Evolutionary conservation across 2,113 vertebrate genomes (phyloP).

Genomic region (Corynorhinus townsendii): DNA sequence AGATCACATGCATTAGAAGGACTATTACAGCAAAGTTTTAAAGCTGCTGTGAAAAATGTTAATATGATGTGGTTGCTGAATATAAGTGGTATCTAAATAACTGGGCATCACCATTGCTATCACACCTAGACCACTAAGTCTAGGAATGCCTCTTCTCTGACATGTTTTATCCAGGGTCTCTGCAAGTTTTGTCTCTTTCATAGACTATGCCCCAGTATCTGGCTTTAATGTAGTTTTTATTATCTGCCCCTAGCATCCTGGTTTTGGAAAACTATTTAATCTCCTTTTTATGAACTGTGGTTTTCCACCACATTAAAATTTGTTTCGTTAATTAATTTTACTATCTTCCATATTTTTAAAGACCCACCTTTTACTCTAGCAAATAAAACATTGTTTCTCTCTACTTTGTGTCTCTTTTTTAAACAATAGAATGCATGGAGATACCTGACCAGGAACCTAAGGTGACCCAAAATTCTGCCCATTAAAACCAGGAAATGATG

Average conservation of each 20-base stretch:
- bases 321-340: not conserved
- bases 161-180: too few relatives aligned
- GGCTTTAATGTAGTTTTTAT: not conserved
- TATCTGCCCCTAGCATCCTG: not conserved
- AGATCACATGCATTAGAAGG: not conserved
- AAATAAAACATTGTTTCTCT: not conserved
- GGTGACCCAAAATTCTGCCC: not conserved
- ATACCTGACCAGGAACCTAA: not conserved
- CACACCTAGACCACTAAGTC: not conserved
- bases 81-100: not conserved
- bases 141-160: not conserved
- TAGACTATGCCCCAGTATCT: fast-evolving
- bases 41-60: not conserved
- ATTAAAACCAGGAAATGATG: not conserved
- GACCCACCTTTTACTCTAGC: not conserved
- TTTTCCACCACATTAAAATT: not conserved
- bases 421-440: not conserved
- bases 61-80: not conserved
- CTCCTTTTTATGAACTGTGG: not conserved
- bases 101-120: not conserved
- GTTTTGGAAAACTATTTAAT: not conserved
- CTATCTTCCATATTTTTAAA: not conserved
- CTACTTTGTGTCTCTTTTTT: not conserved
- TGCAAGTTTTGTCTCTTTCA: not conserved
- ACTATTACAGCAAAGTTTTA: not conserved